Evolutionary conservation across 2,888 invertebrate species (phyloP).

Genomic region (Selenia dentaria): DNA sequence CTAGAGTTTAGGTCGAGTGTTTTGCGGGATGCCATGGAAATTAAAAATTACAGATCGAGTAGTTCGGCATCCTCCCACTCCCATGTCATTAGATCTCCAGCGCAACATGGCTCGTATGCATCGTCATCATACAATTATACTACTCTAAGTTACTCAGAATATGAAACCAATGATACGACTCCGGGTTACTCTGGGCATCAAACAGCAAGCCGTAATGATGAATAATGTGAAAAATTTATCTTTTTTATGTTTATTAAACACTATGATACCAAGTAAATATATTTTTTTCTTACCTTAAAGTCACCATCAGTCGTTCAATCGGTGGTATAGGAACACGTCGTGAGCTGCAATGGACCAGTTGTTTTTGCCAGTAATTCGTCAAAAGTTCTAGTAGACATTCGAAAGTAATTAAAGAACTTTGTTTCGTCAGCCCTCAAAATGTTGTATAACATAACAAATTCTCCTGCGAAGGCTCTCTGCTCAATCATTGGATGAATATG

Average conservation of each 20-base stretch:
- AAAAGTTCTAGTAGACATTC: constrained; percentile 39
- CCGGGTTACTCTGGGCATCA: no score
- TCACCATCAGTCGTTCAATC: constrained; percentile 21
- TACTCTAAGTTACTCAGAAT: not conserved
- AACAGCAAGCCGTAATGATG: no score
- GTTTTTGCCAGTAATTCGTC: constrained; percentile 41
- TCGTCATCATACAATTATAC: not conserved
- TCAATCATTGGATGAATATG: constrained; percentile 37
- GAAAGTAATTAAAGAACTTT: constrained; percentile 37
- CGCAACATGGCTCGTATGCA: no score
- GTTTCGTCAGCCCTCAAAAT: constrained; percentile 18
- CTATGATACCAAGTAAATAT: constrained; percentile 10
- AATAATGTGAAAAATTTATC: not conserved
- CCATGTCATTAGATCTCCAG: no score
- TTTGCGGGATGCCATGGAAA: no score
- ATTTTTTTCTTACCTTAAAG: constrained; percentile 36
- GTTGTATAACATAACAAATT: constrained; percentile 32
- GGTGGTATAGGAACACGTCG: constrained; percentile 27
- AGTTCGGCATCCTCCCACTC: no score
- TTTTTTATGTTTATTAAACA: not conserved
- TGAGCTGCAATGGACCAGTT: constrained; percentile 40
- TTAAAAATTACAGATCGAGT: no score
- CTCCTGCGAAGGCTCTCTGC: constrained; percentile 29
- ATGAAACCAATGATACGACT: not conserved
- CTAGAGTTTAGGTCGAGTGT: no score